Base-by-base conservation (phyloP, 2,888 invertebrate genomes). In the Stenotaenia linearis region DNA sequence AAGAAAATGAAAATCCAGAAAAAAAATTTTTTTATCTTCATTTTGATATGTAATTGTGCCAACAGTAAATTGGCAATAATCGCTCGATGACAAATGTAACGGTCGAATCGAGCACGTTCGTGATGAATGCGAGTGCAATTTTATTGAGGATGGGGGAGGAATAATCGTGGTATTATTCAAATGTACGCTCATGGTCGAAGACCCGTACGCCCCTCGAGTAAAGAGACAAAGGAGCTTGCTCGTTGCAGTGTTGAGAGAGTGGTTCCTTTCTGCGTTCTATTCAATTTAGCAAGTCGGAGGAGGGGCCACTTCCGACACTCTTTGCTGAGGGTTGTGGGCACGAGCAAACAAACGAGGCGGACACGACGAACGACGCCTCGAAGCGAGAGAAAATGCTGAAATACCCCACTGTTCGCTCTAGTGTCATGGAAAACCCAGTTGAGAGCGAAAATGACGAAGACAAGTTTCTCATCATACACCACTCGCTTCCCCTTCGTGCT, bases 311-410 rank as follows among this genome's bases (percentile, higher is more conserved):
- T 69, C 69, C 69, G 69, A 69, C 69, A 69, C 69, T 25, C 23
- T 69, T 28, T n/a, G 28, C 69, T 50, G 69, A 56, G 69, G 28
- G 69, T 28, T 69, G 69, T 69, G 69, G 69, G 69, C 69, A 25
- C 28, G 69, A 69, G 69, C 23, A 69, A 69, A 69, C 69, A 69
- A 69, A 69, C 69, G 69, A 69, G 69, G 69, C 69, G 28, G 69
- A 69, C 56, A 56, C 69, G 69, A 28, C 25, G 25, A 69, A n/a
- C n/a, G 69, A 69, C 69, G 69, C 69, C 69, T 69, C n/a, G 69
- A 28, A 69, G 69, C 69, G 69, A 69, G 69, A 69, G 69, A 28
- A 69, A 69, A 28, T 69, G 69, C 28, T 69, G 69, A 28, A 69
- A 28, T 69, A 25, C 25, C 69, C 69, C 25, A 69, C 69, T 69